Conservation (phyloP, 2,797 vertebrate genomes). For the Toxotes lorentzi region DNA sequence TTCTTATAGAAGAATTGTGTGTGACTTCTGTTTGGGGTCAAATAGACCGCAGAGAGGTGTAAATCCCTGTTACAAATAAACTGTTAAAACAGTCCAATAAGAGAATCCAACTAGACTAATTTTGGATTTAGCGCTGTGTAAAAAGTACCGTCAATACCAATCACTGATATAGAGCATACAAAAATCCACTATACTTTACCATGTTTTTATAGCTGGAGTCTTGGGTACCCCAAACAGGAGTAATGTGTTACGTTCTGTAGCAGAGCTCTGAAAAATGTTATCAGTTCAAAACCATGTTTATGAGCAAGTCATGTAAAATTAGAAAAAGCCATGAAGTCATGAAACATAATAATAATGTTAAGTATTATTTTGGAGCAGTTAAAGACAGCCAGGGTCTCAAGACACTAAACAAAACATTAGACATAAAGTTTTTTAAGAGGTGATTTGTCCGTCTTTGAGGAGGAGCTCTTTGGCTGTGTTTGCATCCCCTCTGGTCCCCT, state of each 20-base stretch:
- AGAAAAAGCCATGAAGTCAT: neutral
- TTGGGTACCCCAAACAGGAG: neutral
- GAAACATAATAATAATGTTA: neutral
- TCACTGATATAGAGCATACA: neutral
- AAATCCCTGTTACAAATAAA: neutral
- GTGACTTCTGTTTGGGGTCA: neutral
- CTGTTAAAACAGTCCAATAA: neutral
- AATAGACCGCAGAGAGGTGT: neutral
- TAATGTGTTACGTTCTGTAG: neutral
- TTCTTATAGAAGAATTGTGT: neutral
- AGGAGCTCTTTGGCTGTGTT: neutral
- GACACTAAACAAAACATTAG: neutral
- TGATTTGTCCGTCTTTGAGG: neutral
- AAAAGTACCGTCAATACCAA: neutral
- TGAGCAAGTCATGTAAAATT: neutral
- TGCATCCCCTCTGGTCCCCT: constrained; percentile 1
- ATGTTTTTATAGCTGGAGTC: neutral
- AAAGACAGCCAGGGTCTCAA: too few relatives aligned
- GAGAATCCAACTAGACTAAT: neutral
- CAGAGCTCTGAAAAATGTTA: neutral
- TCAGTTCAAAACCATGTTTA: neutral
- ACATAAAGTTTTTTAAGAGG: neutral
- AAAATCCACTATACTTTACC: neutral
- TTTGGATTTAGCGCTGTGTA: neutral
- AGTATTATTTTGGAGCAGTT: neutral